Evolutionary conservation across 2,888 invertebrate species (phyloP), one percentile per base, ranked within the genome.

Genomic region (Buathra laborator): DNA sequence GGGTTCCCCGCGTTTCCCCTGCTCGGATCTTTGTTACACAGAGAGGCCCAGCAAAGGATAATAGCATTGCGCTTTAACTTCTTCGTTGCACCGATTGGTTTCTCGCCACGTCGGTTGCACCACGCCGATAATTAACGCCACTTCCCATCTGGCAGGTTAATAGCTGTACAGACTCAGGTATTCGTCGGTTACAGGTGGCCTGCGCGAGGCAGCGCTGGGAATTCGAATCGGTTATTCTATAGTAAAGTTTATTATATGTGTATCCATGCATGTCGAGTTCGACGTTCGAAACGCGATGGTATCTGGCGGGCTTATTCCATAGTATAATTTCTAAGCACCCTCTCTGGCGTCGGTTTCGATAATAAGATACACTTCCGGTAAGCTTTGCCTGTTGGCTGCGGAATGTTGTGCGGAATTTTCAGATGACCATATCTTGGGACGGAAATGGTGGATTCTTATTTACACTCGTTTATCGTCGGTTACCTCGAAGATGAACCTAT

Each of bases 91-190:
- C 71, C 86, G 83, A 87, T 87, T 81, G 86, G 80, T 82, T 85
- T 83, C 86, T 86, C 81, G 76, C 83, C 83, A 81, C 81, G 85
- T 86, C 83, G 83, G 80, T 72, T 81, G 78, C 83, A 85, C 80
- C 71, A 46, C 74, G 29, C 37, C 83, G 86, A 88, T 88, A 89
- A 89, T 89, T 88, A 88, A 88, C 87, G 87, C 88, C 86, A 83
- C 85, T 87, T 87, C 85, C 84, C 84, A 87, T 87, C 86, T 84
- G 86, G 82, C 84, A 83, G 87, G 56, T 82, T 87, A 87, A 87
- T 86, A 80, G 87, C 84, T 51, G 79, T 77, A 72, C 83, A 78
- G 84, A 84, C 84, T 71, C 67, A 77, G 74, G 79, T 76, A 83
- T 79, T 83, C 80, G 78, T 79, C 64, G 84, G 64, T 83, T 85